Evolutionary conservation across 2,797 vertebrate genomes (phyloP).

Genomic region (Cossypha niveicapilla): DNA sequence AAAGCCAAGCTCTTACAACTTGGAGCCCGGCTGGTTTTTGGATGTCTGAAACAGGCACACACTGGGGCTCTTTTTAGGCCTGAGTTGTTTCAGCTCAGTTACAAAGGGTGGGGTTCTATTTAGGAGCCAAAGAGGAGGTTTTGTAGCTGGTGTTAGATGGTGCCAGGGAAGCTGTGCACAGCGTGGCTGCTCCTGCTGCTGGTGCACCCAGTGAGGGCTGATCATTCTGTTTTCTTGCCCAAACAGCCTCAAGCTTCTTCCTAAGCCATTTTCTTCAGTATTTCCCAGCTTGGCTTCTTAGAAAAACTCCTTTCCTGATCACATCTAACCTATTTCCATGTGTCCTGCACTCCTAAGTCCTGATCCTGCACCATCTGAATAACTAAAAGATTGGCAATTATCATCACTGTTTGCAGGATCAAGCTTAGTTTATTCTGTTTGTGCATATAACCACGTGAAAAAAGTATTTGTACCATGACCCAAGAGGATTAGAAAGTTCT

Average conservation of each 20-base stretch:
- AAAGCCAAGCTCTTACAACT: background rate
- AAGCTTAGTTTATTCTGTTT: background rate
- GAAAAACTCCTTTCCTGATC: background rate
- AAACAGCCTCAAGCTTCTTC: background rate
- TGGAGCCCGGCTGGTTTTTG: background rate
- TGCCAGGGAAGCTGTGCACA: background rate
- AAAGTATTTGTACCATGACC: background rate
- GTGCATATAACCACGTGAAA: background rate
- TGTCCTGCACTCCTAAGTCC: background rate
- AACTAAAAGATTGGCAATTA: background rate
- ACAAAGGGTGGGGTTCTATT: background rate
- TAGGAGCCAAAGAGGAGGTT: background rate
- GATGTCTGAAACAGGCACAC: background rate
- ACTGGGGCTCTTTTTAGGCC: background rate
- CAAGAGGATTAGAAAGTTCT: background rate
- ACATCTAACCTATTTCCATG: background rate
- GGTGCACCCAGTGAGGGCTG: background rate
- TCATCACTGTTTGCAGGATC: background rate
- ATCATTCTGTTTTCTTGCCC: background rate
- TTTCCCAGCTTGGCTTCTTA: background rate
- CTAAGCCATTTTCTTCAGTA: background rate
- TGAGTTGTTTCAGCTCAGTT: background rate
- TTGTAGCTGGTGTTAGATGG: background rate
- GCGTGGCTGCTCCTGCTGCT: rapidly evolving
- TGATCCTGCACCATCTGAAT: background rate